These are phyloP conservation scores for Erethizon dorsatum DNA, from an alignment of 2,797 vertebrate species.

Conservation along the genomic window DNA sequence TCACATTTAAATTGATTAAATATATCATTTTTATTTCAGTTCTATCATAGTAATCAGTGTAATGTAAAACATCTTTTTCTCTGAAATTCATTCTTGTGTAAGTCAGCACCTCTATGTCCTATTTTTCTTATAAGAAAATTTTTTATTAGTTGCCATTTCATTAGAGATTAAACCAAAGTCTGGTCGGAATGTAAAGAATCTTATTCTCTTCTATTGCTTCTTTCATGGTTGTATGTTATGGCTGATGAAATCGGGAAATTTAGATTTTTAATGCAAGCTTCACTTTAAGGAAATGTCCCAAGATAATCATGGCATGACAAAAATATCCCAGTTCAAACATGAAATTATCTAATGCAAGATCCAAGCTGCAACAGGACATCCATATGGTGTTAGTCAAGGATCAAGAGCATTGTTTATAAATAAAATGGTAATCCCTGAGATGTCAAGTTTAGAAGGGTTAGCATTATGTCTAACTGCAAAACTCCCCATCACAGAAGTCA, in stretches of 20 bases:
- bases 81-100: background rate
- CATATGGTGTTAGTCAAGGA: background rate
- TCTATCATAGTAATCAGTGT: background rate
- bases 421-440: background rate
- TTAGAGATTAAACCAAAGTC: background rate
- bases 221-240: background rate
- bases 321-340: background rate
- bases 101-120: background rate
- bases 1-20: slow-evolving; percentile 39
- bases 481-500: background rate
- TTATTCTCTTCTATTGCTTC: background rate
- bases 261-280: background rate
- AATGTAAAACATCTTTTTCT: background rate
- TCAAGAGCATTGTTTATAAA: background rate
- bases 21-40: slow-evolving; percentile 54
- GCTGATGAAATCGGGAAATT: background rate
- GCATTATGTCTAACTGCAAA: background rate
- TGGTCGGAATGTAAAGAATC: background rate
- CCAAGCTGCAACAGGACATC: background rate
- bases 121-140: background rate
- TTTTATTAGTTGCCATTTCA: slow-evolving; percentile 44
- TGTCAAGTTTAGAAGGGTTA: background rate
- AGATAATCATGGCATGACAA: background rate
- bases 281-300: background rate
- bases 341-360: background rate